Evolutionary conservation across 2,888 invertebrate species (phyloP).

Genomic region (Orchesellides sinensis): DNA sequence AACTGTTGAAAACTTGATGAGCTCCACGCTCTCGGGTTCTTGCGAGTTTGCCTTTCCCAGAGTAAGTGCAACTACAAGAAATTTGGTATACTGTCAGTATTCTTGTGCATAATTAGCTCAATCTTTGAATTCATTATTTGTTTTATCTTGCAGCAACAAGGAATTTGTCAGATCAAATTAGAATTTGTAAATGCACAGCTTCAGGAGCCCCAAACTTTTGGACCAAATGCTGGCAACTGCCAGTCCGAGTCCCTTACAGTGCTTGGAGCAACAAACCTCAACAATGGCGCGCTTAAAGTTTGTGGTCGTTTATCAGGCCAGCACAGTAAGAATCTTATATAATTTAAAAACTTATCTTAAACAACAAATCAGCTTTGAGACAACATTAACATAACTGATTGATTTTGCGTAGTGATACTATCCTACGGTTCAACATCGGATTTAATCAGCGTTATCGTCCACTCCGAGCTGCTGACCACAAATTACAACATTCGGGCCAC

Average conservation of each 20-base stretch:
- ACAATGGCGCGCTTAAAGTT: conserved; percentile 51
- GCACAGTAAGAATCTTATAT: conserved; percentile 41
- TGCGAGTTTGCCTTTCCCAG: conserved; percentile 56
- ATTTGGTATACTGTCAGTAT: not conserved
- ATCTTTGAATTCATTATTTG: not conserved
- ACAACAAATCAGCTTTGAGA: not conserved
- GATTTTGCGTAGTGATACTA: conserved; percentile 38
- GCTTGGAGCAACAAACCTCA: conserved; percentile 42
- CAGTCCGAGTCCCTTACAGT: conserved; percentile 49
- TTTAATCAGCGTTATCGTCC: conserved; percentile 39
- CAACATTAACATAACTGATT: not conserved
- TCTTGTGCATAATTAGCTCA: not conserved
- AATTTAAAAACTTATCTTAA: not conserved
- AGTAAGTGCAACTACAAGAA: not conserved
- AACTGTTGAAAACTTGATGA: conserved; percentile 56
- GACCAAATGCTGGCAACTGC: conserved; percentile 58
- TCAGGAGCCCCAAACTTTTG: conserved; percentile 23
- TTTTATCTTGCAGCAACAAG: conserved; percentile 44
- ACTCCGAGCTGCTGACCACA: conserved; percentile 44
- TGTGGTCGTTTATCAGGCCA: conserved; percentile 55
- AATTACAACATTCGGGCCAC: conserved; percentile 51
- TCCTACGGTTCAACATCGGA: conserved; percentile 54
- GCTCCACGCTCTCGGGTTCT: conserved; percentile 30
- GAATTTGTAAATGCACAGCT: conserved; percentile 54
- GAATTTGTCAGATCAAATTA: conserved; percentile 49